Percentiles rank a stretch among this genome's conserved stretches.
Evolutionary conservation across 2,113 vertebrate genomes (phyloP).

Genomic region (Aspidoscelis tigris): DNA sequence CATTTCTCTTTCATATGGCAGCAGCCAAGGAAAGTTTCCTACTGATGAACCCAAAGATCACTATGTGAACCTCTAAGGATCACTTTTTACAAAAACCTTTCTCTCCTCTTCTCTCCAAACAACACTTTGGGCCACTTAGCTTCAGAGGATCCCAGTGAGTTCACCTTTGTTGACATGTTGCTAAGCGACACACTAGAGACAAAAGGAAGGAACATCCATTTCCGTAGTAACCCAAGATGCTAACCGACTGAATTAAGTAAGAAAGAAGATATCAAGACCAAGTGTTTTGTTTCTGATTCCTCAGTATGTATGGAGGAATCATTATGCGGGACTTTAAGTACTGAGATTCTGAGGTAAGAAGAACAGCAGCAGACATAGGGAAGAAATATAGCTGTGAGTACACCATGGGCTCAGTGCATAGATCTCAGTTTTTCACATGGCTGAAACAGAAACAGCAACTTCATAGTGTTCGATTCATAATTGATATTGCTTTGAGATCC

Average conservation of each 20-base stretch:
- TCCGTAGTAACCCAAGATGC: not conserved
- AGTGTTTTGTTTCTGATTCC: not conserved
- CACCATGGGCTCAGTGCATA: not conserved
- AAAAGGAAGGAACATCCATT: constrained; percentile 13
- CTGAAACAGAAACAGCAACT: not conserved
- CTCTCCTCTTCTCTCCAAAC: too few relatives aligned
- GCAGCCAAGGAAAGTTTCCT: not conserved
- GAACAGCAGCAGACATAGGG: not conserved
- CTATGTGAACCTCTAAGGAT: too few relatives aligned
- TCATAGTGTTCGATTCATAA: not conserved
- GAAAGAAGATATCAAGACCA: not conserved
- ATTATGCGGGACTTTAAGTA: constrained; percentile 16
- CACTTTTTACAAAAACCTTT: fast-evolving
- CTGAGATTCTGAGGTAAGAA: not conserved
- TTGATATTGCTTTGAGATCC: not conserved
- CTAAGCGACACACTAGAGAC: constrained; percentile 46
- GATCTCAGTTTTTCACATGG: not conserved
- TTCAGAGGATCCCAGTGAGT: not conserved
- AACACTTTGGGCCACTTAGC: constrained; percentile 23
- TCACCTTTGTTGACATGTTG: constrained; percentile 59
- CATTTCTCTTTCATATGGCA: not conserved
- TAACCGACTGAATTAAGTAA: constrained; percentile 12
- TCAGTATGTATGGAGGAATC: not conserved
- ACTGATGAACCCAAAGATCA: not conserved
- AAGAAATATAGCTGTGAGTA: not conserved